phyloP scores from a whole-genome alignment of 2,113 vertebrate species.

The Montifringilla adamsi region DNA sequence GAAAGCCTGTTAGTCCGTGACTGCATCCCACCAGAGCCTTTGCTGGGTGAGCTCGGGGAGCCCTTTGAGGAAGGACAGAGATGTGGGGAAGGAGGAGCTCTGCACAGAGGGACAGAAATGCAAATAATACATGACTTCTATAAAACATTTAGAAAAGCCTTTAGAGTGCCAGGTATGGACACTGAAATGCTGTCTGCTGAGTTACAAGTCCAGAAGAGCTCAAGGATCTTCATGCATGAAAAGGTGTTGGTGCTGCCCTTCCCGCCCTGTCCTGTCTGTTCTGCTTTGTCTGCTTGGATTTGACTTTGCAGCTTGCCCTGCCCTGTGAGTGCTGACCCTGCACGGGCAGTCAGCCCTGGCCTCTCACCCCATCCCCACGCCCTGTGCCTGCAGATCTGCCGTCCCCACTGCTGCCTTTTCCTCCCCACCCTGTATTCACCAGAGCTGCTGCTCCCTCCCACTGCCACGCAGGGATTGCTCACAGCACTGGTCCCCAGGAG shows the following conservation, averaged over 20 bases:
- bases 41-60: background rate
- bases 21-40: background rate
- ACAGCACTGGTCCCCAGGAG: background rate
- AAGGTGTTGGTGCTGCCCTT: background rate
- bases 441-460: fast-evolving
- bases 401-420: background rate
- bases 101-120: background rate
- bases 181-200: background rate
- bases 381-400: background rate
- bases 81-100: background rate
- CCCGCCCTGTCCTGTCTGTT: fast-evolving
- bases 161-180: background rate
- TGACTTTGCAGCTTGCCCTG: background rate
- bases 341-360: background rate
- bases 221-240: background rate
- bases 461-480: background rate
- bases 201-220: background rate
- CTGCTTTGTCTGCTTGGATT: background rate
- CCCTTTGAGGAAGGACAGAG: background rate
- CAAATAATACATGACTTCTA: constrained; percentile 9
- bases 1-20: background rate
- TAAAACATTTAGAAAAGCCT: constrained; percentile 3
- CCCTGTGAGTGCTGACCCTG: background rate
- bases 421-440: fast-evolving
- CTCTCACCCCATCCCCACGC: background rate